Percentiles rank a stretch among this genome's conserved stretches.
Evolutionary conservation across 2,888 invertebrate species (phyloP).

Genomic region (Ophonus ardosiacus): DNA sequence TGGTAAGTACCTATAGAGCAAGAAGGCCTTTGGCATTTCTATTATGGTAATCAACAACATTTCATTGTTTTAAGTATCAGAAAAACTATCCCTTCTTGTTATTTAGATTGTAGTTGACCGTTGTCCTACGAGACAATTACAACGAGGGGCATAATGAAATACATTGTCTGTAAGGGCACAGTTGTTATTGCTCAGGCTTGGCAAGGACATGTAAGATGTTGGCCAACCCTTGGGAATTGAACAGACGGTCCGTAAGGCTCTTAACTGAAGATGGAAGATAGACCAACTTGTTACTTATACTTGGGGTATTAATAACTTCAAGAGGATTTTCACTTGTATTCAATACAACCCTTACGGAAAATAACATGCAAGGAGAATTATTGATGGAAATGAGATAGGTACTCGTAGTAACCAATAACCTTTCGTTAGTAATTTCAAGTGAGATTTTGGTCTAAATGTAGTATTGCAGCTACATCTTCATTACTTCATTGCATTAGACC

Average conservation of each 20-base stretch:
- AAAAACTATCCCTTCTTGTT: too few species aligned
- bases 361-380: not conserved
- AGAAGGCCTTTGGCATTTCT: too few species aligned
- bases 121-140: not conserved
- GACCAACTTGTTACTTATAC: slow-evolving; percentile 36
- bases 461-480: too few species aligned
- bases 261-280: slow-evolving; percentile 42
- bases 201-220: slow-evolving; percentile 1
- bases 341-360: not conserved
- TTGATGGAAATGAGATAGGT: not conserved
- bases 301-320: slow-evolving; percentile 38
- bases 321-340: slow-evolving; percentile 33
- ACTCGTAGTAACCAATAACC: not conserved
- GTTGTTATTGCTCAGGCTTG: slow-evolving; percentile 27
- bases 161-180: slow-evolving; percentile 1
- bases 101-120: too few species aligned
- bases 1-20: too few species aligned
- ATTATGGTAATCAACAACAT: too few species aligned
- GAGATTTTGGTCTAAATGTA: too few species aligned
- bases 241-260: slow-evolving; percentile 29
- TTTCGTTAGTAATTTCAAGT: too few species aligned
- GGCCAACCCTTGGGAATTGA: slow-evolving; percentile 35
- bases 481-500: not conserved
- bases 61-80: too few species aligned
- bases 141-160: slow-evolving; percentile 16